Evolutionary conservation across 92 coral and sea anemone species (phyloP).

Genomic region (Bergia puertoricense): DNA sequence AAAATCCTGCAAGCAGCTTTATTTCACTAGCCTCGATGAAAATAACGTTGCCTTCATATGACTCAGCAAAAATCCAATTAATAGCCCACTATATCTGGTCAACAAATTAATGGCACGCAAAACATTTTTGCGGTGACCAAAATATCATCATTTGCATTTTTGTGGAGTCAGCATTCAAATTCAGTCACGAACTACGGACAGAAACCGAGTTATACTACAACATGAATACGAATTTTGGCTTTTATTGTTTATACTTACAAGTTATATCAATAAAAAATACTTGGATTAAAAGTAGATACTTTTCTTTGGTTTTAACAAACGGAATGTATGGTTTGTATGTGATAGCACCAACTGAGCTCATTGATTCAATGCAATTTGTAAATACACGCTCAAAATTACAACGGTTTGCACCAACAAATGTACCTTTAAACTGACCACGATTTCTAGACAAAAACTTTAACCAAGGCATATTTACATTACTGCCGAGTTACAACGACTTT

Average conservation of each 20-base stretch:
- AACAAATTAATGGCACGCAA: background rate
- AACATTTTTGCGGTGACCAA: slow-evolving; percentile 17
- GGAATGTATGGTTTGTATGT: slow-evolving; percentile 7
- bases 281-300: slow-evolving; percentile 17
- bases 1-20: too few relatives aligned
- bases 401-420: slow-evolving; percentile 2
- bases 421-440: background rate
- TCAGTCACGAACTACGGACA: background rate
- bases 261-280: slow-evolving; percentile 27
- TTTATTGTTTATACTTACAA: slow-evolving; percentile 23
- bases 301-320: slow-evolving; percentile 5
- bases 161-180: slow-evolving; percentile 43
- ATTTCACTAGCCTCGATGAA: background rate
- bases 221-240: slow-evolving; percentile 9
- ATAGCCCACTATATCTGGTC: slow-evolving; percentile 1
- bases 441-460: background rate
- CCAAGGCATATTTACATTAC: slow-evolving; percentile 9
- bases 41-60: background rate
- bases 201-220: background rate
- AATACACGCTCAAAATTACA: slow-evolving; percentile 24
- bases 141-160: slow-evolving; percentile 22
- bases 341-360: slow-evolving; percentile 49
- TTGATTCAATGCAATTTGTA: slow-evolving; percentile 81
- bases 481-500: background rate
- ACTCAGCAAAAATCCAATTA: slow-evolving; percentile 25